These are phyloP conservation scores for Caenorhabditis inopinata DNA, from an alignment of 1,140 invertebrate genomes.

Conservation along the genomic window DNA sequence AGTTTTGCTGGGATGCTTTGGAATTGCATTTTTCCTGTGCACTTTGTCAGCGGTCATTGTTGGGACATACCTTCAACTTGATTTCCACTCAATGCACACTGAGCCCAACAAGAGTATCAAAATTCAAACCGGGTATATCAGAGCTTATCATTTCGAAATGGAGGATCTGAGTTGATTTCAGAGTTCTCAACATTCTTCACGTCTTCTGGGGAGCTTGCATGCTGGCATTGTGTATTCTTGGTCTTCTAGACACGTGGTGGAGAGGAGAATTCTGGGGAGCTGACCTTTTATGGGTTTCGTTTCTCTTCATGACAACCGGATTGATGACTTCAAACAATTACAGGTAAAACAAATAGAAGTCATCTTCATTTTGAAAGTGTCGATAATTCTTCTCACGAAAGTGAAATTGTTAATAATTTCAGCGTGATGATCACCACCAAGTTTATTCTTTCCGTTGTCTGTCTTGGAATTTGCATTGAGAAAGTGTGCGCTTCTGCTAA, in stretches of 20 bases:
- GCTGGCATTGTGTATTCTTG: conserved; percentile 57
- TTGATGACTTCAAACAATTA: conserved; percentile 49
- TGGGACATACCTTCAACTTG: conserved; percentile 52
- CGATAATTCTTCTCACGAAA: too few species aligned
- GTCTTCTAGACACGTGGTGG: conserved; percentile 59
- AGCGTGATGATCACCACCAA: conserved; percentile 53
- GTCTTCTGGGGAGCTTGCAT: conserved; percentile 60
- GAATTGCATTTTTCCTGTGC: conserved; percentile 55
- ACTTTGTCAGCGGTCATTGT: conserved; percentile 54
- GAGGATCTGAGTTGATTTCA: neutral
- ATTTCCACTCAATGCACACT: conserved; percentile 45
- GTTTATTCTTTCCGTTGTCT: conserved; percentile 57
- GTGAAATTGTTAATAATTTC: conserved; percentile 30
- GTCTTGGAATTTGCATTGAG: conserved; percentile 54
- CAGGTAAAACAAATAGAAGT: too few species aligned
- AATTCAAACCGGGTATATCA: conserved; percentile 45
- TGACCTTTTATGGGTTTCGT: conserved; percentile 61
- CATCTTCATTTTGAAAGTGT: too few species aligned
- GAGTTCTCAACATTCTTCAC: conserved; percentile 57
- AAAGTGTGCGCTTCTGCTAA: conserved; percentile 59
- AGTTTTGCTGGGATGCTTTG: conserved; percentile 53
- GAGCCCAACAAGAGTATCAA: conserved; percentile 28
- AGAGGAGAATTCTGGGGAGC: conserved; percentile 64
- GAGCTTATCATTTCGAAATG: neutral
- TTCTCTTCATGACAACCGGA: conserved; percentile 59